Evolutionary conservation across 2,888 invertebrate genomes (phyloP).

Genomic region (Synanthedon vespiformis): DNA sequence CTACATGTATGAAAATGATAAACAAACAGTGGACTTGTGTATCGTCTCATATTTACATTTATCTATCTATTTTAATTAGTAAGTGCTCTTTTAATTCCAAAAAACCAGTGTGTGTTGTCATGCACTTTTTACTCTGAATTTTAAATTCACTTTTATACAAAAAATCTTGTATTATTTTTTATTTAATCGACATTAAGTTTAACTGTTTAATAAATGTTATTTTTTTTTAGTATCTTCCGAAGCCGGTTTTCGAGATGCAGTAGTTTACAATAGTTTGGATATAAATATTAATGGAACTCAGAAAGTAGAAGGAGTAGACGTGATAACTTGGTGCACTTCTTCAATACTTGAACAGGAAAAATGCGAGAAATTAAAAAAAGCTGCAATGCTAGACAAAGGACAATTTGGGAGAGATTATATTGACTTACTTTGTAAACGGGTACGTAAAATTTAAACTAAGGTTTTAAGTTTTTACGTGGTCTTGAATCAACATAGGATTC

Average conservation of each 20-base stretch:
- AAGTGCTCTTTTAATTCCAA: neutral
- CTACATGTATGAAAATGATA: neutral
- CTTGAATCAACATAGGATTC: too few species aligned
- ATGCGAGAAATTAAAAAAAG: constrained; percentile 81
- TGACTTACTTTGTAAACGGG: constrained; percentile 76
- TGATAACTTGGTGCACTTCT: constrained; percentile 86
- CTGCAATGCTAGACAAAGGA: constrained; percentile 75
- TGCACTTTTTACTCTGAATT: too few species aligned
- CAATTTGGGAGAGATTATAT: constrained; percentile 74
- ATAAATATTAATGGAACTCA: neutral
- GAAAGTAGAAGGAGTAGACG: constrained; percentile 41
- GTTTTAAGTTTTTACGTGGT: too few species aligned
- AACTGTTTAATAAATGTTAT: too few species aligned
- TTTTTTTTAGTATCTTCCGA: neutral
- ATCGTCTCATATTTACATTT: neutral
- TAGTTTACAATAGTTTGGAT: neutral
- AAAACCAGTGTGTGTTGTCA: too few species aligned
- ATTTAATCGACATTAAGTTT: too few species aligned
- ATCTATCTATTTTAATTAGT: neutral
- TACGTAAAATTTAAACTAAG: constrained; percentile 20
- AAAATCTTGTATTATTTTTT: too few species aligned
- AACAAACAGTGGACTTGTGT: neutral
- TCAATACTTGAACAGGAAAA: constrained; percentile 83
- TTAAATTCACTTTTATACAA: too few species aligned
- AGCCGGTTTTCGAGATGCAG: neutral